These are phyloP conservation scores for Toxotes jaculatrix DNA, from an alignment of 2,113 vertebrate genomes.

Conservation along the genomic window DNA sequence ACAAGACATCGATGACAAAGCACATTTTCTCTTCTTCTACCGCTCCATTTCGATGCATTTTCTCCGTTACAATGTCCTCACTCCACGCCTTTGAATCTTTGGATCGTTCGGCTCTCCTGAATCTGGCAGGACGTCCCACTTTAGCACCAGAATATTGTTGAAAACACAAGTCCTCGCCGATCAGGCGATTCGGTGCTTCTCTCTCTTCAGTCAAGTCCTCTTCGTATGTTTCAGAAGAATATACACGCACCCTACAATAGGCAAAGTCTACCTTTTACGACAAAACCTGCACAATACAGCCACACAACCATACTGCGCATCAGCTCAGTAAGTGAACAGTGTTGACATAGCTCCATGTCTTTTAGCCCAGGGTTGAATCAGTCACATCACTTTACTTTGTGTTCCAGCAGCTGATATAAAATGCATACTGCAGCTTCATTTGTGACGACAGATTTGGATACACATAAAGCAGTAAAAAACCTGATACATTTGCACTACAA, in stretches of 20 bases:
- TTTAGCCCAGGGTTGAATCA: slow-evolving; percentile 54
- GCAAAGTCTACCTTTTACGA: slow-evolving; percentile 41
- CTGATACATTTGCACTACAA: slow-evolving; percentile 26
- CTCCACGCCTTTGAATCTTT: slow-evolving; percentile 57
- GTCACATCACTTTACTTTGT: slow-evolving; percentile 42
- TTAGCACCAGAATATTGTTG: slow-evolving; percentile 44
- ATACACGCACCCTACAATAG: slow-evolving; percentile 12
- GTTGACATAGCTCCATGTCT: slow-evolving; percentile 3
- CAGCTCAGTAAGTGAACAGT: slow-evolving; percentile 30
- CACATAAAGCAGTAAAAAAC: slow-evolving; percentile 44
- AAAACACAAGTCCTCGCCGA: slow-evolving; percentile 10
- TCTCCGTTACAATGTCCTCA: not conserved
- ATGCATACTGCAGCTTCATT: slow-evolving; percentile 12
- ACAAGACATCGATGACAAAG: slow-evolving; percentile 47
- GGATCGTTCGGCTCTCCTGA: slow-evolving; percentile 57
- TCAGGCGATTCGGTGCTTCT: slow-evolving; percentile 33
- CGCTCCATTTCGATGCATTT: not conserved
- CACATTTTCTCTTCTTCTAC: slow-evolving; percentile 54
- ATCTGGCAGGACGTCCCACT: slow-evolving; percentile 24
- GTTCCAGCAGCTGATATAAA: slow-evolving; percentile 57
- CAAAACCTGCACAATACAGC: slow-evolving; percentile 76
- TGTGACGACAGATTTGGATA: slow-evolving; percentile 46
- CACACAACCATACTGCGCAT: not conserved
- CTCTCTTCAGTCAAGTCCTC: slow-evolving; percentile 34
- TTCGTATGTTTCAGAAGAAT: slow-evolving; percentile 44